Evolutionary conservation across 2,888 invertebrate genomes (phyloP), one percentile per base, ranked within the genome.

Genomic region (Drosophila percnosoma): DNA sequence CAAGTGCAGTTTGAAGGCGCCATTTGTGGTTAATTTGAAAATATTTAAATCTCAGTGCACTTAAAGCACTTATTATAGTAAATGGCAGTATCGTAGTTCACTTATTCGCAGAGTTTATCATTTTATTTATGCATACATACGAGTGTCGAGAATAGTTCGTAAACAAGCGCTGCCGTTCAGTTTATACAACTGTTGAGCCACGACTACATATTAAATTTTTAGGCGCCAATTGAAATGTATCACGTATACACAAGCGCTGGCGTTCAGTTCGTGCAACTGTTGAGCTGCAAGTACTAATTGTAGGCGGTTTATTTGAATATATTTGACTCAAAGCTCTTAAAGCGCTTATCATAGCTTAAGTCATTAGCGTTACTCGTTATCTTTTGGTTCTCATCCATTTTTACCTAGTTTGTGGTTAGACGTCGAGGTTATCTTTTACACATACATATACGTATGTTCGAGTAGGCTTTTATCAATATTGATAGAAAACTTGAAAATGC

Each of bases 401-500:
- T 24, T 40, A n/a, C 33, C 15, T 5, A 55, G 36, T 40, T 29
- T 38, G 3, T 33, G 40, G 10, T n/a, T 11, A 55, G 13, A 27
- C 2, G 34, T 7, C 18, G 1, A 40, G 24, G 33, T 48, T 71
- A 71, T 71, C 71, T 24, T 18, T 2, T 3, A 18, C n/a, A 31
- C 38, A 18, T 34, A 36, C 45, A 27, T 24, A 13, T 33, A 29
- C 3, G 31, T 54, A 49, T 27, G 21, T 42, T n/a, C 38, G 57
- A 78, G 67, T 75, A 78, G 73, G 62, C 55, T 53, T 54, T 78
- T 79, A 79, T 77, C 75, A 75, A 66, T 63, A 63, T 52, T 40
- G 33, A 69, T 45, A 52, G 4, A 45, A 13, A 54, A 40, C 21
- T 58, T 49, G 53, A 63, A 38, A 24, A 34, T 38, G 31, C 49